Evolutionary conservation across 1,140 invertebrate species (phyloP).

Genomic region (Drosophila paulistorum): DNA sequence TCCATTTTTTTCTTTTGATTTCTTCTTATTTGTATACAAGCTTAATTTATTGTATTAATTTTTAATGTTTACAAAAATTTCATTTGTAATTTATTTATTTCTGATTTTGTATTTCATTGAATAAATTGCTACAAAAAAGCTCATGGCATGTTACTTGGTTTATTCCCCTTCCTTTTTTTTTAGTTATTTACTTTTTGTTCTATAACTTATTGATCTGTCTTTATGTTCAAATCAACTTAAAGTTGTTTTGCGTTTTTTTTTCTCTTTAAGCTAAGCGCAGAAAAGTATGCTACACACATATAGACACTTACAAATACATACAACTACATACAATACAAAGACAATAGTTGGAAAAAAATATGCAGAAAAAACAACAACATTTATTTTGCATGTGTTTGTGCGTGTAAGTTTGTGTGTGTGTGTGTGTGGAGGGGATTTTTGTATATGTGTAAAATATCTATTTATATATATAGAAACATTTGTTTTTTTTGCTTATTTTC

Average conservation of each 20-base stretch:
- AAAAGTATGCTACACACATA: constrained; percentile 61
- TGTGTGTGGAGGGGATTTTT: constrained; percentile 11
- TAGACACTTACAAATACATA: constrained; percentile 37
- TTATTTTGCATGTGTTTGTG: constrained; percentile 31
- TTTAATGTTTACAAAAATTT: constrained; percentile 38
- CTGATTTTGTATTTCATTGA: constrained; percentile 14
- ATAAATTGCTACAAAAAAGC: constrained; percentile 62
- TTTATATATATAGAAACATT: constrained; percentile 42
- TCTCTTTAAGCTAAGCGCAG: constrained; percentile 55
- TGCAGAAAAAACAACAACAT: constrained; percentile 49
- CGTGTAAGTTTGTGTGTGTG: background rate
- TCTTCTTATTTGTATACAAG: constrained; percentile 61
- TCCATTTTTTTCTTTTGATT: constrained; percentile 42
- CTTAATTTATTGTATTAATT: constrained; percentile 69
- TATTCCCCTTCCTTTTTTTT: constrained; percentile 10
- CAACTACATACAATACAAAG: constrained; percentile 24
- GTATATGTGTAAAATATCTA: constrained; percentile 29
- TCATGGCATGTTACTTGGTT: constrained; percentile 53
- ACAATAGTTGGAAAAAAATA: constrained; percentile 35
- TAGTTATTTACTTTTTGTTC: constrained; percentile 11
- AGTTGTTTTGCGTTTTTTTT: constrained; percentile 27
- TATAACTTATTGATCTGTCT: background rate
- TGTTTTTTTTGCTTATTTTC: constrained; percentile 10
- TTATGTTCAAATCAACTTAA: constrained; percentile 31
- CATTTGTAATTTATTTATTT: constrained; percentile 23